Evolutionary conservation across 2,888 invertebrate species (phyloP), one percentile per base, ranked within the genome.

Genomic region (Pachydiplax longipennis): DNA sequence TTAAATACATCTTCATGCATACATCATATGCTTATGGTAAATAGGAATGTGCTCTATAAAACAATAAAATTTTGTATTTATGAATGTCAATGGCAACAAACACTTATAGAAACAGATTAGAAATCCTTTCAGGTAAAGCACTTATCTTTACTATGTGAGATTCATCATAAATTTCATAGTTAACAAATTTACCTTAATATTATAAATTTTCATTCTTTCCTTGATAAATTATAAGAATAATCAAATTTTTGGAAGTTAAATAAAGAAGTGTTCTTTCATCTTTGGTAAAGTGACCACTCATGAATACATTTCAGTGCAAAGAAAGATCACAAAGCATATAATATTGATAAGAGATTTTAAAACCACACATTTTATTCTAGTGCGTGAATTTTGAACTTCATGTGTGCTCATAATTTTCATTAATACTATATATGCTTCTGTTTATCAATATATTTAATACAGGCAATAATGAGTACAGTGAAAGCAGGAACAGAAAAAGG

Each of bases 41-140:
- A 61, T 87, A 87, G 87, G 87, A 87, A 87, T 87, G 87, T 87
- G 87, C 87, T 87, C 87, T 87, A 87, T 87, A 87, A 61, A 87
- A 87, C 87, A 87, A 61, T 61, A 61, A 87, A 61, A 65, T 65
- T 35, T 65, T 61, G 87, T 65, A 61, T 61, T 87, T 35, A 61
- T 87, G 61, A 37, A 87, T 87, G 61, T 61, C 61, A 87, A 87
- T 58, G 87, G 87, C 65, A 65, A 48, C 61, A 87, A 87, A 87
- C 61, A 87, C 22, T 87, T 61, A 65, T 87, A 61, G 87, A 87
- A 65, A 87, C 35, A 35, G 12, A 58, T 35, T 37, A 83, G 44
- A 87, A 87, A 22, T 87, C 61, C 61, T 58, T 65, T 65, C 40
- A 35, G 40, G 37, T 61, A 87, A 65, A 87, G 87, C 61, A 87